Percentiles rank a stretch among this genome's conserved stretches.
phyloP scores from a whole-genome alignment of 2,888 invertebrate species.

The Eilema depressum region DNA sequence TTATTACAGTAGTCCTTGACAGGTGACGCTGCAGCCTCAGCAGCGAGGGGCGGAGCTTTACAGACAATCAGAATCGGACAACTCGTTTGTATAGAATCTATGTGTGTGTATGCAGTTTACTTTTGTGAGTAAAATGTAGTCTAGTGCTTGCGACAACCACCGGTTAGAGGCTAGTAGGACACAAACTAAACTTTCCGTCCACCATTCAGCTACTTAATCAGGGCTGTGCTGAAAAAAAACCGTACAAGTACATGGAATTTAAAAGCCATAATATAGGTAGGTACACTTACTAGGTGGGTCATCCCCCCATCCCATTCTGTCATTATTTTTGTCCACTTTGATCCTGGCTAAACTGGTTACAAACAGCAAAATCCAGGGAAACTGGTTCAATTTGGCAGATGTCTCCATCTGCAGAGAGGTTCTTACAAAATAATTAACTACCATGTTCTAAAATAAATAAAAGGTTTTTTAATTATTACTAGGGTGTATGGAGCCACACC shows the following conservation, averaged over 20 bases:
- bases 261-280: neutral
- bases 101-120: neutral
- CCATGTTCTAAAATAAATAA: no score
- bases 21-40: neutral
- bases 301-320: no score
- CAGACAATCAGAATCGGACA: neutral
- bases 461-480: no score
- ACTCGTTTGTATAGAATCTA: neutral
- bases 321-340: no score
- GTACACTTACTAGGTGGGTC: no score
- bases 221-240: neutral
- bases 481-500: no score
- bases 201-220: neutral
- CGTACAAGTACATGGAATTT: neutral
- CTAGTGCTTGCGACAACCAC: neutral
- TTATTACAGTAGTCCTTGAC: neutral
- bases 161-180: neutral
- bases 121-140: neutral
- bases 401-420: no score
- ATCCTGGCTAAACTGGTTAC: no score
- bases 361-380: no score
- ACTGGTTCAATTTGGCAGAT: no score
- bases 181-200: conserved; percentile 36
- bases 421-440: no score
- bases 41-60: neutral